These are phyloP conservation scores for Chitala chitala DNA, from an alignment of 2,113 vertebrate genomes.

Conservation along the genomic window DNA sequence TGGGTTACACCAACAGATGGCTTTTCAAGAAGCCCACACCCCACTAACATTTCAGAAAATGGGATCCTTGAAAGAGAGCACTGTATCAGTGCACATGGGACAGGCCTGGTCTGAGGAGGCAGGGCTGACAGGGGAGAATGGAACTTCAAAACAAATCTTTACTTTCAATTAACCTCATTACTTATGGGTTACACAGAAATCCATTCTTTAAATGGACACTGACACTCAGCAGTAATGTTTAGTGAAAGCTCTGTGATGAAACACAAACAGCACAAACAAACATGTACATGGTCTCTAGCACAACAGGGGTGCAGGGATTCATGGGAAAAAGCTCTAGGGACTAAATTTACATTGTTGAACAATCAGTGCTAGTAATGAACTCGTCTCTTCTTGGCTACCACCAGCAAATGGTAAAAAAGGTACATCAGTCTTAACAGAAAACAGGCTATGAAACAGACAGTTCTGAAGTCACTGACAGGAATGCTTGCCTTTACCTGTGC, in stretches of 20 bases:
- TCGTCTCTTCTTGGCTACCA: neutral
- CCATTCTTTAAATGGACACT: neutral
- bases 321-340: neutral
- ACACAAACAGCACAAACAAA: neutral
- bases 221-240: neutral
- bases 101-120: conserved; percentile 7
- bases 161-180: neutral
- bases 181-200: neutral
- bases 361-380: neutral
- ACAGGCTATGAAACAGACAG: neutral
- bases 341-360: neutral
- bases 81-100: neutral
- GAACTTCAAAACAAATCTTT: neutral
- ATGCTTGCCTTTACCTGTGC: neutral
- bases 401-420: too few species aligned
- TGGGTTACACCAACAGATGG: neutral
- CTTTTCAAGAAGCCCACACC: neutral
- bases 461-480: neutral
- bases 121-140: neutral
- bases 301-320: neutral
- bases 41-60: neutral
- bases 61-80: neutral
- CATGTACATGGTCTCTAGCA: neutral
- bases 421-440: too few species aligned
- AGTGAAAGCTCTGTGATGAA: neutral